Percentiles rank a stretch among this genome's conserved stretches.
Evolutionary conservation across 2,797 vertebrate species (phyloP).

Genomic region (Chelon labrosus): DNA sequence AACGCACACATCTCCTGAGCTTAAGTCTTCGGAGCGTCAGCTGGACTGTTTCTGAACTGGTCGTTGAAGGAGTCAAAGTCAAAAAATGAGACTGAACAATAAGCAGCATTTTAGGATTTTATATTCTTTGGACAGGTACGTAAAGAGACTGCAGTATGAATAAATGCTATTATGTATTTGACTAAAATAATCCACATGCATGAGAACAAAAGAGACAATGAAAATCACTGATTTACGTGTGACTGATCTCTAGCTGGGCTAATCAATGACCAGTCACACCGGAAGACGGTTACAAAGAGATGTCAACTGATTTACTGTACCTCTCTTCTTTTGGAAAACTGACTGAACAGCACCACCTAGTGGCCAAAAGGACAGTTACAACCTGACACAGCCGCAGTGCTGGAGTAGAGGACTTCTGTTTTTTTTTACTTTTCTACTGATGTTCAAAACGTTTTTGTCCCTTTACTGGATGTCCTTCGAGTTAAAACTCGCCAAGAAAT

Average conservation of each 20-base stretch:
- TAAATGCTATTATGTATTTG: conserved; percentile 1
- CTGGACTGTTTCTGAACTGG: conserved; percentile 1
- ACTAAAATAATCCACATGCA: conserved; percentile 13
- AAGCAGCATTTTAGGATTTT: conserved; percentile 13
- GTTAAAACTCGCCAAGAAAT: conserved; percentile 26
- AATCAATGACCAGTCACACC: conserved; percentile 35
- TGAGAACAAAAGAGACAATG: conserved; percentile 2
- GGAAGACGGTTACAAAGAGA: background rate
- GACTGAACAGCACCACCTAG: conserved; percentile 28
- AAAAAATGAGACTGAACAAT: background rate
- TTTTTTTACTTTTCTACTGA: conserved; percentile 49
- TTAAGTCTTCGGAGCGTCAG: background rate
- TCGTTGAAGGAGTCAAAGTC: background rate
- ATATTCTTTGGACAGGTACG: background rate
- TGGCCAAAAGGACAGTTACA: conserved; percentile 32
- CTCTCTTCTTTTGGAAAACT: conserved; percentile 17
- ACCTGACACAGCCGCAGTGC: background rate
- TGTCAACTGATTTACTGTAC: background rate
- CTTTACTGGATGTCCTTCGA: conserved; percentile 23
- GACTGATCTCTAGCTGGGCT: conserved; percentile 55
- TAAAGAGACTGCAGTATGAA: background rate
- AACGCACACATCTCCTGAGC: conserved; percentile 93
- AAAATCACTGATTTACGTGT: conserved; percentile 4
- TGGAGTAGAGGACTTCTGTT: conserved; percentile 5
- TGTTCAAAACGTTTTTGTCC: conserved; percentile 18